Percentiles rank a stretch among this genome's conserved stretches.
Evolutionary conservation across 2,888 invertebrate genomes (phyloP).

Genomic region (Cactoblastis cactorum): DNA sequence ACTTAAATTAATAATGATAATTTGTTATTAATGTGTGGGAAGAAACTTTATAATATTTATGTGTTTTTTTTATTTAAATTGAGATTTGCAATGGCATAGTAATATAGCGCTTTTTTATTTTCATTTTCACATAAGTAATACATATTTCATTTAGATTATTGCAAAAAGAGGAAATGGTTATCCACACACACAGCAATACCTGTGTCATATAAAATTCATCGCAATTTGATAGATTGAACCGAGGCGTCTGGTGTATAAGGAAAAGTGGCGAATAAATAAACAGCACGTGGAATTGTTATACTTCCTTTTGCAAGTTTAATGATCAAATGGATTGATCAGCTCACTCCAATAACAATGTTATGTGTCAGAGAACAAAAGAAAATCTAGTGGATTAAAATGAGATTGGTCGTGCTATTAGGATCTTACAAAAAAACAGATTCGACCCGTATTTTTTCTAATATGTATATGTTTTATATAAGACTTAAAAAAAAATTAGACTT

Average conservation of each 20-base stretch:
- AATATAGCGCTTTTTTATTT: too few species aligned
- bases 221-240: constrained; percentile 12
- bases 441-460: too few species aligned
- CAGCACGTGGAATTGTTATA: neutral
- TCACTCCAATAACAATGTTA: constrained; percentile 7
- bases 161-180: neutral
- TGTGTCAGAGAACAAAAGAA: constrained; percentile 2
- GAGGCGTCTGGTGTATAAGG: constrained; percentile 8
- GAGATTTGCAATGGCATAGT: too few species aligned
- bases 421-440: too few species aligned
- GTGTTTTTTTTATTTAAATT: too few species aligned
- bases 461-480: too few species aligned
- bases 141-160: constrained; percentile 10
- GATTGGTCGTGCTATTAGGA: neutral
- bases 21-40: too few species aligned
- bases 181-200: neutral
- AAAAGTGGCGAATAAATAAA: constrained; percentile 11
- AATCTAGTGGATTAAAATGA: neutral
- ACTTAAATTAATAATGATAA: too few species aligned
- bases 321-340: constrained; percentile 10
- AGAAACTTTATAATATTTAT: too few species aligned
- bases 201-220: constrained; percentile 14
- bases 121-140: too few species aligned
- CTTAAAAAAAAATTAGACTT: too few species aligned
- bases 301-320: constrained; percentile 7